Evolutionary conservation across 2,888 invertebrate species (phyloP).

Genomic region (Volucella inflata): DNA sequence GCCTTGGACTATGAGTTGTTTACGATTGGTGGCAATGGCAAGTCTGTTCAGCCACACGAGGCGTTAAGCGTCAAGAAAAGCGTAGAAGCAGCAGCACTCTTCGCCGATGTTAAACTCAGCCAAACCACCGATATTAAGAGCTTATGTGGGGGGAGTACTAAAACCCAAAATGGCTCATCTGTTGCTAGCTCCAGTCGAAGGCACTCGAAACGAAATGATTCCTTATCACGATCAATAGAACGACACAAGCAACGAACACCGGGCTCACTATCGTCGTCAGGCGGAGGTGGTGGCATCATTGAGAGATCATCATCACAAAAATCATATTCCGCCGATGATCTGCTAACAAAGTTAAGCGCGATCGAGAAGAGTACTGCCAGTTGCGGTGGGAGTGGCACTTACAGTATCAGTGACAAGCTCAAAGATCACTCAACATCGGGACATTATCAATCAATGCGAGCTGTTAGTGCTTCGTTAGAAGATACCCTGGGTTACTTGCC

Average conservation of each 20-base stretch:
- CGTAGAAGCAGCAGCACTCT: slow-evolving; percentile 94
- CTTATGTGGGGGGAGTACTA: slow-evolving; percentile 78
- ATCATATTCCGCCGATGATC: slow-evolving; percentile 81
- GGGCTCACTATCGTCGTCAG: slow-evolving; percentile 73
- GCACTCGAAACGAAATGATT: slow-evolving; percentile 79
- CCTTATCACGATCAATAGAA: slow-evolving; percentile 78
- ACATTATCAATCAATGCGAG: slow-evolving; percentile 83
- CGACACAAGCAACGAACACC: slow-evolving; percentile 77
- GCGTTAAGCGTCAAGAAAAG: slow-evolving; percentile 94
- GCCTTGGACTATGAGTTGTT: slow-evolving; percentile 91
- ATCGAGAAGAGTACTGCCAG: slow-evolving; percentile 80
- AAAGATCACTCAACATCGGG: slow-evolving; percentile 76
- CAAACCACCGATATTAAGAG: slow-evolving; percentile 88
- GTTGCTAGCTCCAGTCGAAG: slow-evolving; percentile 54
- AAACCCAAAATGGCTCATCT: slow-evolving; percentile 47
- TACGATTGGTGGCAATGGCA: slow-evolving; percentile 84
- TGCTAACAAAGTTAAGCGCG: slow-evolving; percentile 80
- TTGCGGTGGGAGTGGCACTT: slow-evolving; percentile 74
- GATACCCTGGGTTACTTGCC: slow-evolving; percentile 84
- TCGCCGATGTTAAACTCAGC: slow-evolving; percentile 90
- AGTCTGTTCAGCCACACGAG: slow-evolving; percentile 86
- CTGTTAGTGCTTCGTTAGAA: slow-evolving; percentile 83
- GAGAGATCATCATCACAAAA: slow-evolving; percentile 78
- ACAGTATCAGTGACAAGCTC: slow-evolving; percentile 69
- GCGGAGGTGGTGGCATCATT: slow-evolving; percentile 28